These are phyloP conservation scores for Acipenser transmontanus DNA, from an alignment of 2,797 vertebrate species.

Conservation along the genomic window DNA sequence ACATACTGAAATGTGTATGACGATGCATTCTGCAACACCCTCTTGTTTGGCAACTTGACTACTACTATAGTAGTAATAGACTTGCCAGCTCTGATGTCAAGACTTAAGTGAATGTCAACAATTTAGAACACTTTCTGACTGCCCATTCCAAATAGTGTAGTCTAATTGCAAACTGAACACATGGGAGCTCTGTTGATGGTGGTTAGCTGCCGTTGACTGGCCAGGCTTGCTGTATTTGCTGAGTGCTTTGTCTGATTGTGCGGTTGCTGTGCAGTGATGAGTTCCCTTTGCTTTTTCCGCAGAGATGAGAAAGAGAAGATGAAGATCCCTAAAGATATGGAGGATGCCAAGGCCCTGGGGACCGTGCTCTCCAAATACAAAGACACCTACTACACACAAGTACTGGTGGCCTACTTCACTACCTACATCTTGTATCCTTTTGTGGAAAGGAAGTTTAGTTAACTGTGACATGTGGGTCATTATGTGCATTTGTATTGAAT, in stretches of 20 bases:
- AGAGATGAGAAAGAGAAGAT: constrained; percentile 91
- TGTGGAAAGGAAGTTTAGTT: background rate
- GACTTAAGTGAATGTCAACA: too few relatives aligned
- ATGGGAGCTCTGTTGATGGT: too few relatives aligned
- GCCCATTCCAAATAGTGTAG: too few relatives aligned
- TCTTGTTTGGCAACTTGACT: too few relatives aligned
- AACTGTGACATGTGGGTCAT: background rate
- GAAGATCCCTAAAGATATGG: constrained; percentile 95
- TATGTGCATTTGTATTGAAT: background rate
- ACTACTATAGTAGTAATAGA: too few relatives aligned
- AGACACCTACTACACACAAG: constrained; percentile 93
- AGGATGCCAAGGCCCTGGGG: constrained; percentile 95
- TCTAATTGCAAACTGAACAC: too few relatives aligned
- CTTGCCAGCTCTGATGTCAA: too few relatives aligned
- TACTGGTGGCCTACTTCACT: constrained; percentile 92
- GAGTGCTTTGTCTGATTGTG: background rate
- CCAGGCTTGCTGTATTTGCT: background rate
- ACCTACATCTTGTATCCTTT: constrained; percentile 99
- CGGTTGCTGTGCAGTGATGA: background rate
- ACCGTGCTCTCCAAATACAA: constrained; percentile 96
- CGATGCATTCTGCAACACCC: too few relatives aligned
- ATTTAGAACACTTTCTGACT: too few relatives aligned
- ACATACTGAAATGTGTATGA: too few relatives aligned
- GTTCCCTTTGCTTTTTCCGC: constrained; percentile 17
- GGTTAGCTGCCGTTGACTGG: too few relatives aligned